A percentile compares a stretch with the other conserved stretches of the same genome.
Evolutionary conservation across 2,797 vertebrate genomes (phyloP).

Genomic region (Molothrus aeneus): DNA sequence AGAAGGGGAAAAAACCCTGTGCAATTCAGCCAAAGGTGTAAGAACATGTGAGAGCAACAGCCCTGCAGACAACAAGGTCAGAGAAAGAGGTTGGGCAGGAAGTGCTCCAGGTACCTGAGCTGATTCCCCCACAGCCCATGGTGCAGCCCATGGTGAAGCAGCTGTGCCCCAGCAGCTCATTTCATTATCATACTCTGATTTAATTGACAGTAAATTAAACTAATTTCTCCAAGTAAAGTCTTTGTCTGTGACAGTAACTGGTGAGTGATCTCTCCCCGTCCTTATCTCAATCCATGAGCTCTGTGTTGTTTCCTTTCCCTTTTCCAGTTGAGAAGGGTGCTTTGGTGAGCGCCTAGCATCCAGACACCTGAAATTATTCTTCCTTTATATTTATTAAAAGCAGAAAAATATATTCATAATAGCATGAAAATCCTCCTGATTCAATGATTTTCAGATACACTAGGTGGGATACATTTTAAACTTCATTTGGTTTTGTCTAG

Average conservation of each 20-base stretch:
- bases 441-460: neutral
- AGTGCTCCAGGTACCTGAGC: neutral
- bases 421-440: neutral
- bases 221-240: neutral
- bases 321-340: neutral
- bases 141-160: neutral
- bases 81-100: neutral
- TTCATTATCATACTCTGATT: neutral
- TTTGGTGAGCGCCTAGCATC: neutral
- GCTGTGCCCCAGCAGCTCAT: neutral
- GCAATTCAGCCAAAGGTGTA: neutral
- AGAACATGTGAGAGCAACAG: neutral
- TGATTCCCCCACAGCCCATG: accelerated
- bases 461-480: neutral
- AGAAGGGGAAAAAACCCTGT: neutral
- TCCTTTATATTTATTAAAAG: neutral
- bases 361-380: neutral
- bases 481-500: neutral
- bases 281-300: neutral
- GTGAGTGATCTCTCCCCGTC: neutral
- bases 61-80: neutral
- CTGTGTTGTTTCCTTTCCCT: neutral
- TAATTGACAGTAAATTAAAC: neutral
- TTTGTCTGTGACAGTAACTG: neutral
- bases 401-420: neutral